Base-by-base conservation (phyloP, 2,888 invertebrate species). In the Pecten maximus region DNA sequence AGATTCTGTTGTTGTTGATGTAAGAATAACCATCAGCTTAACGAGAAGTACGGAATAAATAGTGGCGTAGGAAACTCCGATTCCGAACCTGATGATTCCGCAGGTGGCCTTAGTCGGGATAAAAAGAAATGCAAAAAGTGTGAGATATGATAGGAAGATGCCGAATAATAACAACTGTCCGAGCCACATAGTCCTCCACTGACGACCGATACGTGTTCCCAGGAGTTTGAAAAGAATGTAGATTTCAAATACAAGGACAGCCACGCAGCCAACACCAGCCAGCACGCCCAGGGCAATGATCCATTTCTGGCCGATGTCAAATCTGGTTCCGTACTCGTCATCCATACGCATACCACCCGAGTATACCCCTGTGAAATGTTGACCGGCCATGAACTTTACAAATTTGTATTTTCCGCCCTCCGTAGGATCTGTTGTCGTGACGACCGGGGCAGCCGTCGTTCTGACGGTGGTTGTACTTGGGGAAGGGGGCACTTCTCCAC, bases 1-100 rank as follows among this genome's bases (percentile, higher is more conserved):
- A 35, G 94, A 93, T 40, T 93, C 93, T 0, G 94, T 98, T 90
- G 98, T 98, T 97, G 99, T 98, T 92, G 99, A 97, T 96, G 99
- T 98, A 94, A 99, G 98, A 92, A 99, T 97, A 97, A 99, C 99
- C 94, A 99, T 98, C 97, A 99, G 98, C 97, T 99, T 99, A 93
- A 99, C 99, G 94, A 99, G 97, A 89, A 99, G 97, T 0, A 99
- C 98, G 86, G 98, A 98, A 97, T 99, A 99, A 92, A 99, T 98
- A 91, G 99, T 97, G 89, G 98, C 98, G 93, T 97, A 97, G 94
- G 97, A 96, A 40, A 97, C 94, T 4, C 97, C 97, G 39, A 97
- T 96, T 28, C 97, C 96, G 93, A 97, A 97, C 54, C 97, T 94
- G 10, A 97, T 96, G 86, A 97, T 96, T 40, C 96, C 97, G 92